Conservation (phyloP, 2,113 vertebrate genomes). For the Perca schrenkii region DNA sequence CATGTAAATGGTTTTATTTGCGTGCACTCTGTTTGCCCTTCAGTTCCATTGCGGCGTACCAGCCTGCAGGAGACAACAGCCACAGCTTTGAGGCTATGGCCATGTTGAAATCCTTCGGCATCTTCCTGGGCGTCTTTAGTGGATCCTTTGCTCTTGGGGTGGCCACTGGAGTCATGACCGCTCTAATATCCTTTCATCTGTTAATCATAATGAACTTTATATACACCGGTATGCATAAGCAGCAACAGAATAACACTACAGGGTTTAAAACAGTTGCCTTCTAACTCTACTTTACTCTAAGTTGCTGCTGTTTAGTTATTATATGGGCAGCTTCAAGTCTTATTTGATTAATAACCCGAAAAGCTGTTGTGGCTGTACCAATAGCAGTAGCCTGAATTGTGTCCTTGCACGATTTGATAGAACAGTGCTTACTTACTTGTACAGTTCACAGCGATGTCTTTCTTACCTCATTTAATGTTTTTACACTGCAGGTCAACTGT, state of each 20-base stretch:
- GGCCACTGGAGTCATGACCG: constrained; percentile 94
- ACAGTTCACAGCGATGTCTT: not conserved
- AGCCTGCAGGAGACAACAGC: constrained; percentile 93
- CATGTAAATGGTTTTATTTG: not conserved
- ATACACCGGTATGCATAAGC: not conserved
- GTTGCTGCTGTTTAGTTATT: not conserved
- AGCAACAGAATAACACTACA: not conserved
- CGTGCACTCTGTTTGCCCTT: constrained; percentile 11
- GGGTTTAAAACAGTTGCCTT: not conserved
- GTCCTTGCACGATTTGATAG: not conserved
- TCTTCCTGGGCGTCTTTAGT: constrained; percentile 96
- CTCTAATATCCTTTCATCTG: constrained; percentile 92
- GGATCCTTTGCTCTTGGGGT: constrained; percentile 96
- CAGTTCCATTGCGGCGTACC: constrained; percentile 96
- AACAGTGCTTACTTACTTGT: not conserved
- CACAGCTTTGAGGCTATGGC: constrained; percentile 96
- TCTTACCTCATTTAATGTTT: not conserved
- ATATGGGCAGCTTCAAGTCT: not conserved
- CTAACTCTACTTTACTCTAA: too few relatives aligned
- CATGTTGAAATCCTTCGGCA: constrained; percentile 93
- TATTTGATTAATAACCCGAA: not conserved
- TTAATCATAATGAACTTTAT: not conserved
- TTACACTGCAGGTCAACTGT: not conserved
- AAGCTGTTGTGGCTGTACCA: not conserved
- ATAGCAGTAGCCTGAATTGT: not conserved